phyloP scores from a whole-genome alignment of 2,888 invertebrate species.

The Cylindroiulus punctatus region DNA sequence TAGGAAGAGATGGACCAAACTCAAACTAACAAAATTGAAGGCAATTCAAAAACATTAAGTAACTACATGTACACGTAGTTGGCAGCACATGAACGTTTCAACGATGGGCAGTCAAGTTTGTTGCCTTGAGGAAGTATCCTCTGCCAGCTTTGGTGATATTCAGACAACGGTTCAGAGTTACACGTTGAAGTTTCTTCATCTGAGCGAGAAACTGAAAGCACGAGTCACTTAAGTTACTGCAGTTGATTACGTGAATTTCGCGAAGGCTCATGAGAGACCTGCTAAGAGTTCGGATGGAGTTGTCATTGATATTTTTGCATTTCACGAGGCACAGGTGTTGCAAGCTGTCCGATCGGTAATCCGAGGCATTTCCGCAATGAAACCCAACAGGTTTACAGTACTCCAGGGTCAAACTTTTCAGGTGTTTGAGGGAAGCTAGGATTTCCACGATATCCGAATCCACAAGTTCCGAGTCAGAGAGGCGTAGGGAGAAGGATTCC shows the following conservation, averaged over 20 bases:
- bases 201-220: neutral
- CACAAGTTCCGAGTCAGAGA: neutral
- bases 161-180: neutral
- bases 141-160: no score
- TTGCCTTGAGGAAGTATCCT: neutral
- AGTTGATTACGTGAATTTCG: neutral
- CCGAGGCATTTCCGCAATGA: neutral
- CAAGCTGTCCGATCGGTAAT: neutral
- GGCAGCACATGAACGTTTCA: no score
- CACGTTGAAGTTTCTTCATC: constrained; percentile 14
- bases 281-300: neutral
- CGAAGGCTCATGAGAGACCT: neutral
- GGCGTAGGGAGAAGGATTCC: neutral
- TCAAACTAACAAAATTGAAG: no score
- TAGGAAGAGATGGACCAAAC: no score
- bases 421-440: neutral
- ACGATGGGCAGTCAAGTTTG: neutral
- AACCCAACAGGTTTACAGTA: constrained; percentile 10
- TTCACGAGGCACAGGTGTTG: neutral
- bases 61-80: no score
- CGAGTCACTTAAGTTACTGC: neutral
- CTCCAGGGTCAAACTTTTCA: neutral
- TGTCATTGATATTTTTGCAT: neutral
- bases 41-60: neutral
- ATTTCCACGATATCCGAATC: neutral